Percentiles rank a stretch among this genome's conserved stretches.
These are phyloP conservation scores for Pseudoatta argentina DNA, from an alignment of 1,140 invertebrate species.

Conservation along the genomic window DNA sequence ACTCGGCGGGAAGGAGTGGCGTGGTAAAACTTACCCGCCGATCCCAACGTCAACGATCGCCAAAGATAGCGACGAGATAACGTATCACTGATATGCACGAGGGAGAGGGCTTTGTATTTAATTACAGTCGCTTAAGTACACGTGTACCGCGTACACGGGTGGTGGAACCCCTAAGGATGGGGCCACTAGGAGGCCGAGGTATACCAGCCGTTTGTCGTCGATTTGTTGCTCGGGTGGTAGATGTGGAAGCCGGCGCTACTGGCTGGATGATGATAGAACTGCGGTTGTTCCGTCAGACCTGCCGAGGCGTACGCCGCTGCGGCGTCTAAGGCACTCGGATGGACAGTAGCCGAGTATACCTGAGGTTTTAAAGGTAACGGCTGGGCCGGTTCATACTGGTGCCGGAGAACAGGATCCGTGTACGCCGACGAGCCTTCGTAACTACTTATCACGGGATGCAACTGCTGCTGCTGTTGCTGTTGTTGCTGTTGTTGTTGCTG, in stretches of 20 bases:
- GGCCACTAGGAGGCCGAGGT: slow-evolving; percentile 85
- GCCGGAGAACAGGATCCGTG: slow-evolving; percentile 87
- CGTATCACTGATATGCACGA: slow-evolving; percentile 76
- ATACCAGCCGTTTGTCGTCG: slow-evolving; percentile 86
- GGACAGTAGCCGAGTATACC: slow-evolving; percentile 91
- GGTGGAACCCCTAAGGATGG: slow-evolving; percentile 13
- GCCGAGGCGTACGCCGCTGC: slow-evolving; percentile 87
- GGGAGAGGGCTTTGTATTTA: slow-evolving; percentile 70
- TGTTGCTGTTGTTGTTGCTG: slow-evolving; percentile 87
- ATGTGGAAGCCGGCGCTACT: slow-evolving; percentile 94
- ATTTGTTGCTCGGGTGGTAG: slow-evolving; percentile 92
- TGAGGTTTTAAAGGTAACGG: slow-evolving; percentile 96
- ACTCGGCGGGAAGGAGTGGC: slow-evolving; percentile 26
- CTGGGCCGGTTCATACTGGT: slow-evolving; percentile 89
- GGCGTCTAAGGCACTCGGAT: slow-evolving; percentile 88
- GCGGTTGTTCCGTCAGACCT: slow-evolving; percentile 90
- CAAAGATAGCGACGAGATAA: slow-evolving; percentile 61
- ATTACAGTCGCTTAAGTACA: slow-evolving; percentile 81
- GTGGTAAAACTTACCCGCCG: neutral
- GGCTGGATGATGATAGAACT: slow-evolving; percentile 92
- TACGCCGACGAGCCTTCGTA: slow-evolving; percentile 83
- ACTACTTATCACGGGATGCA: slow-evolving; percentile 75
- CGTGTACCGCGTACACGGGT: slow-evolving; percentile 68
- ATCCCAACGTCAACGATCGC: slow-evolving; percentile 34
- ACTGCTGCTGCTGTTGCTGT: slow-evolving; percentile 74